Percentiles rank a stretch among this genome's conserved stretches.
Conservation (phyloP, 1,140 invertebrate species). For the Pseudomyrmex gracilis region DNA sequence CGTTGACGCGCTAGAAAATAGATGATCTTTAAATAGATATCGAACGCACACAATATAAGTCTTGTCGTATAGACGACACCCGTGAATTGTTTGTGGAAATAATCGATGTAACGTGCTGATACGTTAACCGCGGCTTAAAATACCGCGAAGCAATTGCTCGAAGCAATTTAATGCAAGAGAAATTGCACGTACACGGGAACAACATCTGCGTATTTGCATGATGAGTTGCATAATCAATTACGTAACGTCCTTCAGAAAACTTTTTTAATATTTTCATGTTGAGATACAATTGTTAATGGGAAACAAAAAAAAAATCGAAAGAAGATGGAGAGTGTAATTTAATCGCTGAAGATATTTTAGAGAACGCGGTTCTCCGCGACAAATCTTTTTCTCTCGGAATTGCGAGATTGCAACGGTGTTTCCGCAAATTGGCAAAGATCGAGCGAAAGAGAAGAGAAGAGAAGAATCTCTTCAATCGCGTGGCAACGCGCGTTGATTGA, state of each 20-base stretch:
- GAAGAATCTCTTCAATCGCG: slow-evolving; percentile 43
- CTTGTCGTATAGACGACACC: background rate
- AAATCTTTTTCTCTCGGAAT: slow-evolving; percentile 20
- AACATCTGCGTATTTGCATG: slow-evolving; percentile 10
- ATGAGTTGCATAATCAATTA: slow-evolving; percentile 16
- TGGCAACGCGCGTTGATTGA: slow-evolving; percentile 33
- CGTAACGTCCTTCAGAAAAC: background rate
- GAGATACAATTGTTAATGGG: too few relatives aligned
- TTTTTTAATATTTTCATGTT: slow-evolving; percentile 3
- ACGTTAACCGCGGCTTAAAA: slow-evolving; percentile 26
- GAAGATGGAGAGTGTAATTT: background rate
- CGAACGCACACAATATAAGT: slow-evolving; percentile 36
- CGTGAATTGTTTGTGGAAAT: slow-evolving; percentile 37
- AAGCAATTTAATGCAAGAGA: slow-evolving; percentile 24
- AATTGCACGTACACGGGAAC: slow-evolving; percentile 16
- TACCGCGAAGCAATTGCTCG: background rate
- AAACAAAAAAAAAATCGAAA: too few relatives aligned
- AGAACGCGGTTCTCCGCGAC: too few relatives aligned
- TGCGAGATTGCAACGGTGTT: background rate
- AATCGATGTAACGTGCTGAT: slow-evolving; percentile 20
- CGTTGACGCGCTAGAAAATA: slow-evolving; percentile 41
- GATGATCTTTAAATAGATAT: slow-evolving; percentile 57
- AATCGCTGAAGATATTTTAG: slow-evolving; percentile 26
- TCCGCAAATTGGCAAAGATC: slow-evolving; percentile 39
- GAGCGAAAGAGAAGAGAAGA: background rate